phyloP scores from a whole-genome alignment of 2,888 invertebrate genomes.

The Beris morrisii region DNA sequence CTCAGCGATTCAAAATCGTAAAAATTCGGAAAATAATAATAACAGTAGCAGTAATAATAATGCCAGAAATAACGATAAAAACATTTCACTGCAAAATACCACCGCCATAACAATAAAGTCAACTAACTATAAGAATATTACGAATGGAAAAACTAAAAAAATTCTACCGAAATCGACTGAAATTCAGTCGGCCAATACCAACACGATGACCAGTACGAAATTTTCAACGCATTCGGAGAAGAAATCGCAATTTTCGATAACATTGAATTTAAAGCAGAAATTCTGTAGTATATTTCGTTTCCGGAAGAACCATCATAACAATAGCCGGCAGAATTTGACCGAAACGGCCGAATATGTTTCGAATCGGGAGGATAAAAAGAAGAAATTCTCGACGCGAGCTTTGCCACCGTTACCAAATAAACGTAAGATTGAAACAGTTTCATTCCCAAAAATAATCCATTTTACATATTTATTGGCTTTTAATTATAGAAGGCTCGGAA shows the following conservation, averaged over 20 bases:
- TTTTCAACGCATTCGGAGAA: slow-evolving; percentile 57
- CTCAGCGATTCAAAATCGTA: slow-evolving; percentile 43
- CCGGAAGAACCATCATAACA: slow-evolving; percentile 56
- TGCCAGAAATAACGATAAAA: slow-evolving; percentile 9
- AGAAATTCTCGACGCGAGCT: slow-evolving; percentile 66
- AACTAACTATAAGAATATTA: slow-evolving; percentile 29
- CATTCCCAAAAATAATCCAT: not conserved
- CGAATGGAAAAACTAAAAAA: slow-evolving; percentile 24
- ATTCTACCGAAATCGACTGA: slow-evolving; percentile 36
- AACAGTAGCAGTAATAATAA: slow-evolving; percentile 25
- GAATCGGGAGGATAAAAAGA: slow-evolving; percentile 53
- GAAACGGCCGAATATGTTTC: slow-evolving; percentile 43
- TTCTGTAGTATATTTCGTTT: slow-evolving; percentile 84
- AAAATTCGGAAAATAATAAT: slow-evolving; percentile 22
- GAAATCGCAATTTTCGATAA: slow-evolving; percentile 70
- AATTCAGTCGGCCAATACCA: slow-evolving; percentile 41
- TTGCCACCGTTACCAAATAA: slow-evolving; percentile 67
- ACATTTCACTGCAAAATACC: slow-evolving; percentile 10
- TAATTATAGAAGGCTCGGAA: slow-evolving; percentile 16
- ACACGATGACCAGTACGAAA: slow-evolving; percentile 41
- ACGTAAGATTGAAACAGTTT: slow-evolving; percentile 45
- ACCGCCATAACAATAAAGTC: slow-evolving; percentile 25
- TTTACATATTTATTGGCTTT: not conserved
- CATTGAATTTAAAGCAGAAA: slow-evolving; percentile 76
- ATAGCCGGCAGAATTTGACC: slow-evolving; percentile 42